Evolutionary conservation across 2,888 invertebrate species (phyloP), one percentile per base, ranked within the genome.

Genomic region (Hemistola chrysoprasaria): DNA sequence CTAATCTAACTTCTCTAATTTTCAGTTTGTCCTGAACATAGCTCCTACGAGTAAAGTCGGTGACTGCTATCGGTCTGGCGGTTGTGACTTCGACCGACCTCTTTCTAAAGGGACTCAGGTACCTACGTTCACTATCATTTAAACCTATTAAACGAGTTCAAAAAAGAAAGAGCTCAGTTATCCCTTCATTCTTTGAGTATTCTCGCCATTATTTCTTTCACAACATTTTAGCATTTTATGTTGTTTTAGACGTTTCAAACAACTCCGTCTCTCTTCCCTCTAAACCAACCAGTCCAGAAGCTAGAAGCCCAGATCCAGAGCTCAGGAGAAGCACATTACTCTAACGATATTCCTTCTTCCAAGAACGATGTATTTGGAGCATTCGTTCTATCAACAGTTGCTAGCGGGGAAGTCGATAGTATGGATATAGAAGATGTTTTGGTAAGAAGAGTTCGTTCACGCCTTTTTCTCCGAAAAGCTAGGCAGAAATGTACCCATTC

Each of bases 241-340:
- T 8, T 3, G 1, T 2, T 33, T 28, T 37, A 80, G 42, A 63
- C 68, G 2, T 95, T 84, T 59, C 92, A 92, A 53, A 92, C 92
- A 0, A 89, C 93, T 53, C 76, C 90, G 22, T 76, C 85, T 0
- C 62, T 92, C 11, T 95, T 92, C 84, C 95, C 95, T 0, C 60
- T 95, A 7, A 93, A 91, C 57, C 73, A 95, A 65, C 93, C 95
- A 0, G 71, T 94, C 2, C 83, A 90, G 0, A 95, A 95, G 71
- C 55, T 93, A 1, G 94, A 94, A 67, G 83, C 71, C 0, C 28
- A 66, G 3, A 84, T 87, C 11, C 93, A 93, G 67, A 88, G 90
- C 28, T 79, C 92, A 9, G 95, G 95, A 0, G 93, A 94, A 61
- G 94, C 93, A 0, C 82, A 90, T 51, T 95, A 91, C 62, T 81